Base-by-base conservation (phyloP, 2,797 vertebrate species). In the Octomys mimax region DNA sequence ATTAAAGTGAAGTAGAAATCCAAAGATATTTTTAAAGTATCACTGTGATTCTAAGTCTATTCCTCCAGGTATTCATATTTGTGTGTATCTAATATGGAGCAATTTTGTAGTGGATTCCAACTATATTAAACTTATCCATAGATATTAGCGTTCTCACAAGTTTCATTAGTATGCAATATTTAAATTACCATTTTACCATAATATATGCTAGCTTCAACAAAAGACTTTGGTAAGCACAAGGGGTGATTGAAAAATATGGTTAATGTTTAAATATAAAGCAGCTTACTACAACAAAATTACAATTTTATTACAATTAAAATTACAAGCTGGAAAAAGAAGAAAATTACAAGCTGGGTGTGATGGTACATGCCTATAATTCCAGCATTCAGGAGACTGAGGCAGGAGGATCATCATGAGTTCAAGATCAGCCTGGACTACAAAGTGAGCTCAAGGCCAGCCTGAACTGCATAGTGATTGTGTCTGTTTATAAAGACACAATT, bases 1-100 rank as follows among this genome's bases (percentile, higher is more conserved):
- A 66, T 89, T 84, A 89, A 71, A 93, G 33, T 85, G 2, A 19
- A 93, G 6, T 94, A 22, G 88, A 87, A 89, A 54, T 46, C 26
- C 46, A 93, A 87, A 84, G 57, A 26, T 95, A 52, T 16, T 91
- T 93, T 92, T 94, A 8, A 96, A 86, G 31, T 19, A 0, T 83
- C 68, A 19, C 3, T 75, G 0, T 66, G 19, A 4, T 64, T 95
- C 85, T 95, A 91, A 70, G n/a, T 94, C n/a, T 66, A 39, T 84
- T 21, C 54, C 13, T 59, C 39, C 22, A 87, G 68, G 18, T 85
- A 88, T 78, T 93, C 31, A 57, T 92, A 88, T 57, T 83, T 95
- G 4, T 89, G 2, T 90, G 33, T 49, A 19, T 85, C 33, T 94
- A 57, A 87, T 92, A 92, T 81, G 33, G 71, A 79, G 18, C 24